Conservation (phyloP, 2,113 vertebrate species). For the Nibea albiflora region DNA sequence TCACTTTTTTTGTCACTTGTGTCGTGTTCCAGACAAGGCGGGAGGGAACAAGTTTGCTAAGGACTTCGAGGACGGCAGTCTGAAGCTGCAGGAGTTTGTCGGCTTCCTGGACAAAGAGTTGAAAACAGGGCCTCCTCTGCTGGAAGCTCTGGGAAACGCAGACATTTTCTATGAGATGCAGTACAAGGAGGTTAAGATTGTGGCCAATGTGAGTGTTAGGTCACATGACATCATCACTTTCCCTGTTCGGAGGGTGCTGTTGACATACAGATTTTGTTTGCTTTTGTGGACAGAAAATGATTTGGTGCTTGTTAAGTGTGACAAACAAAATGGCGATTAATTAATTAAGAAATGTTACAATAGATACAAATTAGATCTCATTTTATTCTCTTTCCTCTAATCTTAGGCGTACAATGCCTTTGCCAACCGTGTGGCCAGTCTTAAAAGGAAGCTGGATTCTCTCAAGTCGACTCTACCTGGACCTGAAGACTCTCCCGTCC, state of each 20-base stretch:
- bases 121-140: conserved; percentile 88
- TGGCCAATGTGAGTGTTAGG: conserved; percentile 92
- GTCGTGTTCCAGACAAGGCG: conserved; percentile 89
- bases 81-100: conserved; percentile 96
- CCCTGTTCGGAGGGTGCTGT: neutral
- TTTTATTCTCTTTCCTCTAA: neutral
- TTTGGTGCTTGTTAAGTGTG: neutral
- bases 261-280: neutral
- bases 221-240: neutral
- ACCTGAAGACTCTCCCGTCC: conserved; percentile 93
- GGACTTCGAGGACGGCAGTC: conserved; percentile 96
- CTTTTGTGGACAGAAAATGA: conserved; percentile 1
- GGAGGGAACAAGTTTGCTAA: conserved; percentile 97
- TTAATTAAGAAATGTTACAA: neutral
- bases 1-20: neutral
- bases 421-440: conserved; percentile 93
- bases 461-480: conserved; percentile 93
- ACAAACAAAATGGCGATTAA: neutral
- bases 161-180: conserved; percentile 98
- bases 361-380: neutral
- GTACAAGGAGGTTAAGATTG: conserved; percentile 98
- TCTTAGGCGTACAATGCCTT: conserved; percentile 96
- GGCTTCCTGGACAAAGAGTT: conserved; percentile 92
- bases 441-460: conserved; percentile 97
- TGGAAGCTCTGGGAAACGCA: conserved; percentile 93